Evolutionary conservation across 2,113 vertebrate genomes (phyloP), one percentile per base, ranked within the genome.

Genomic region (Odocoileus hemionus): DNA sequence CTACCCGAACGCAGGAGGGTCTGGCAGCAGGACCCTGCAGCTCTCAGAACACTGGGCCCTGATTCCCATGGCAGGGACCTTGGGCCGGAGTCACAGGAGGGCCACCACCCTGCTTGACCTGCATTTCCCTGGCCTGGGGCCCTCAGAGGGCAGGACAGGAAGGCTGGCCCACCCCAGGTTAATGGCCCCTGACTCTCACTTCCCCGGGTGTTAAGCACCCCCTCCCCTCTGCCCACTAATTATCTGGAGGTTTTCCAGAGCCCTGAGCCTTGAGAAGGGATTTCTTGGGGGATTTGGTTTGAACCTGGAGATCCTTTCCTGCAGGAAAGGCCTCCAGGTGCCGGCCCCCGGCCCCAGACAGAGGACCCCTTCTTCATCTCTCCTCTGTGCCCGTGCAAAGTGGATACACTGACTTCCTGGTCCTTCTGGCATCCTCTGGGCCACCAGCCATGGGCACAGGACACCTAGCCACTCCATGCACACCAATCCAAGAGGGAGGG

Each of bases 121-220:
- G 23, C 3, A 6, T 30, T 85, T 54, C 67, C 28, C 52, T 57
- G 58, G 33, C 78, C 78, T 12, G 43, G 28, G 76, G 76, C 0
- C 0, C 45, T 39, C 1, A 7, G 17, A 85, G n/a, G 36, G 39
- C 26, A 25, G 39, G 54, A 36, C 45, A 80, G 84, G 50, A 57
- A 36, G 52, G 23, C n/a, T 10, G 14, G 28, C 25, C 61, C 70
- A 16, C 36, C 58, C 19, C 58, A 5, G 10, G 82, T 30, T 55
- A 88, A 84, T n/a, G 80, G 87, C 6, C 93, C 82, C 86, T 89
- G 91, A 74, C 74, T 90, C 55, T 84, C 85, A 94, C 88, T 61
- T 76, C 80, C 43, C 28, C 8, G 0, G 30, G 39, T 14, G 33
- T 26, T 47, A 83, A 86, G 87, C 76, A 2, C 78, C 52, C 30